Conservation (phyloP, 2,888 invertebrate species). For the Coelopa pilipes region DNA sequence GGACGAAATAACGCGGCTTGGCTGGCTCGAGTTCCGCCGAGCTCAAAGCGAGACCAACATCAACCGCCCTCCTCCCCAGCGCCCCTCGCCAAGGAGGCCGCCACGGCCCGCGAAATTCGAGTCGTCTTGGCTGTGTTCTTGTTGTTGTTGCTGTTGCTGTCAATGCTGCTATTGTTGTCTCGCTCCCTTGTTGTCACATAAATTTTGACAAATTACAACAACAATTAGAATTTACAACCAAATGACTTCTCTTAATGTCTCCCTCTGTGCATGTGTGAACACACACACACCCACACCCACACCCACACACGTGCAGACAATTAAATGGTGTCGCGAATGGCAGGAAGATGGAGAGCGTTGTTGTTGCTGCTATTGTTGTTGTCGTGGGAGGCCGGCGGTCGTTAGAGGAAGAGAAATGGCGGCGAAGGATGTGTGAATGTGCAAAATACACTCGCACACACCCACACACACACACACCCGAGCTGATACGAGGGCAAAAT, state of each 20-base stretch:
- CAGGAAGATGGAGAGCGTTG: too few relatives aligned
- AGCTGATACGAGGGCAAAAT: too few relatives aligned
- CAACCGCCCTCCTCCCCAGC: background rate
- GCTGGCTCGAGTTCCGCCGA: background rate
- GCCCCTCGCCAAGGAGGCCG: background rate
- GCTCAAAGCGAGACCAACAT: background rate
- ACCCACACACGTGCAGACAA: background rate
- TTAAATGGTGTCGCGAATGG: background rate
- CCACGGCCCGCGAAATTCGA: too few relatives aligned
- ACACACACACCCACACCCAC: background rate
- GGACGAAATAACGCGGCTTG: background rate
- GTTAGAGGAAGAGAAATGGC: background rate
- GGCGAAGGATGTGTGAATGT: background rate
- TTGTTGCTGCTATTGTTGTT: background rate
- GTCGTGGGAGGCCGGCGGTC: background rate
- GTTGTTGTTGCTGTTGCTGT: background rate
- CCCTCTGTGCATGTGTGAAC: background rate
- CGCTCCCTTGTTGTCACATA: conserved; percentile 5
- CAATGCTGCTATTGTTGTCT: background rate
- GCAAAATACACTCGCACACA: background rate
- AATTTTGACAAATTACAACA: conserved; percentile 35
- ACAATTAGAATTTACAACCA: conserved; percentile 23
- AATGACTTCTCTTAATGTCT: background rate
- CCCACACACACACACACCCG: conserved; percentile 1
- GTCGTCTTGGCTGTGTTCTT: background rate